These are phyloP conservation scores for Horisme vitalbata DNA, from an alignment of 2,888 invertebrate genomes.

Conservation along the genomic window DNA sequence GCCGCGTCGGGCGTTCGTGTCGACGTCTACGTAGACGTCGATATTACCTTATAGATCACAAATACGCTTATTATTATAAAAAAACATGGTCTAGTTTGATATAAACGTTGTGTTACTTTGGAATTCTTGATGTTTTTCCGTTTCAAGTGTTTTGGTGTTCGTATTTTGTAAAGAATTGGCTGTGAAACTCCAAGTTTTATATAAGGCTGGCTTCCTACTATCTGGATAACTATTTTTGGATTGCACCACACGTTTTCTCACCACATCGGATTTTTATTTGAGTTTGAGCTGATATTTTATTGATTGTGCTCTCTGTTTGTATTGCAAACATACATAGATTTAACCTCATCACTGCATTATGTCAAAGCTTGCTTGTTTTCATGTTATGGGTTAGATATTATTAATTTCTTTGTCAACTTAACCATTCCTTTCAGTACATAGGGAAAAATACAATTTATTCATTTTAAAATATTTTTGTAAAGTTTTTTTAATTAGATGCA, in stretches of 20 bases:
- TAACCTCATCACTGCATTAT: conserved; percentile 65
- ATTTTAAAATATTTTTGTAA: neutral
- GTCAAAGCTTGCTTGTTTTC: conserved; percentile 46
- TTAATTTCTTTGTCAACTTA: conserved; percentile 13
- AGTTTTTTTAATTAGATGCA: neutral
- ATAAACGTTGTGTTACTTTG: conserved; percentile 42
- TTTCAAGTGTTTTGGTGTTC: conserved; percentile 39
- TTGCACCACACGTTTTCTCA: conserved; percentile 45
- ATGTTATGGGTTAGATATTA: conserved; percentile 20
- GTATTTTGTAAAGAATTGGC: conserved; percentile 39
- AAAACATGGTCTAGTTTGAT: conserved; percentile 61
- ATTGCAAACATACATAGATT: conserved; percentile 6
- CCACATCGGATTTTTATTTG: conserved; percentile 38
- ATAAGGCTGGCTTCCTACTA: conserved; percentile 55
- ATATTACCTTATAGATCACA: conserved; percentile 41
- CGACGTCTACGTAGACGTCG: conserved; percentile 65
- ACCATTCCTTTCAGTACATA: neutral
- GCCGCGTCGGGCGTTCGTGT: conserved; percentile 58
- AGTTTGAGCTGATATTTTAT: neutral
- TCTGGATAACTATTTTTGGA: conserved; percentile 58
- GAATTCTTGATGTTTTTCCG: conserved; percentile 32
- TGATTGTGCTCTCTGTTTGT: neutral
- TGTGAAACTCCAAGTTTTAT: conserved; percentile 43
- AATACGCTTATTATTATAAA: conserved; percentile 48
- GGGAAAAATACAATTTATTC: too few species aligned